phyloP scores from a whole-genome alignment of 2,888 invertebrate genomes.

The Callyntrura guangdongensis region DNA sequence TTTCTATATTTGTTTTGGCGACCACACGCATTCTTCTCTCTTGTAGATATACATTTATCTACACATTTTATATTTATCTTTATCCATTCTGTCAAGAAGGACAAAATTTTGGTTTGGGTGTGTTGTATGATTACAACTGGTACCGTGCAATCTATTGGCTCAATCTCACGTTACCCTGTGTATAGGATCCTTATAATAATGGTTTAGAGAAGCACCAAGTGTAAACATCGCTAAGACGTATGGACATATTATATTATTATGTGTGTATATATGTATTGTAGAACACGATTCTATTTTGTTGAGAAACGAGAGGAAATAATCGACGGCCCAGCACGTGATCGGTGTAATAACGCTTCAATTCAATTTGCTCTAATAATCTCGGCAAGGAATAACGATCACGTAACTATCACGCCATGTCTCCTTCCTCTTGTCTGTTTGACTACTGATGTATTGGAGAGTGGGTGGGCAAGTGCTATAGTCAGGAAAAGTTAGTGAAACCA shows the following conservation, averaged over 20 bases:
- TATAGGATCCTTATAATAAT: not conserved
- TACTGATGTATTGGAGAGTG: constrained; percentile 60
- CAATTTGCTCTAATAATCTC: constrained; percentile 79
- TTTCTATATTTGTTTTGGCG: constrained; percentile 36
- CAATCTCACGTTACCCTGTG: not conserved
- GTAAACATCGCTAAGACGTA: not conserved
- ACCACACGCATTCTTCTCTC: not conserved
- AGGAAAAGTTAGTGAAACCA: constrained; percentile 52
- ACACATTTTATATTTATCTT: constrained; percentile 26
- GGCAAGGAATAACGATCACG: constrained; percentile 76
- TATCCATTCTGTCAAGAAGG: constrained; percentile 4
- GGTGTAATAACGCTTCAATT: constrained; percentile 79
- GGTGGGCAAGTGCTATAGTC: constrained; percentile 6
- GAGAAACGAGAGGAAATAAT: constrained; percentile 75
- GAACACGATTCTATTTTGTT: constrained; percentile 50
- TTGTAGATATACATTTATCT: not conserved
- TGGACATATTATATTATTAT: too few relatives aligned
- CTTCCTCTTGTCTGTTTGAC: constrained; percentile 68
- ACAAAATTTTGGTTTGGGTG: not conserved
- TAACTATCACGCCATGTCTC: constrained; percentile 79
- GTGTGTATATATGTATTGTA: not conserved
- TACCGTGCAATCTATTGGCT: too few relatives aligned
- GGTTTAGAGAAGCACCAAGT: not conserved
- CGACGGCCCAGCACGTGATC: constrained; percentile 79
- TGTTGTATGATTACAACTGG: not conserved